A percentile compares a stretch with the other conserved stretches of the same genome.
phyloP scores from a whole-genome alignment of 2,113 vertebrate genomes.

The Otis tarda region DNA sequence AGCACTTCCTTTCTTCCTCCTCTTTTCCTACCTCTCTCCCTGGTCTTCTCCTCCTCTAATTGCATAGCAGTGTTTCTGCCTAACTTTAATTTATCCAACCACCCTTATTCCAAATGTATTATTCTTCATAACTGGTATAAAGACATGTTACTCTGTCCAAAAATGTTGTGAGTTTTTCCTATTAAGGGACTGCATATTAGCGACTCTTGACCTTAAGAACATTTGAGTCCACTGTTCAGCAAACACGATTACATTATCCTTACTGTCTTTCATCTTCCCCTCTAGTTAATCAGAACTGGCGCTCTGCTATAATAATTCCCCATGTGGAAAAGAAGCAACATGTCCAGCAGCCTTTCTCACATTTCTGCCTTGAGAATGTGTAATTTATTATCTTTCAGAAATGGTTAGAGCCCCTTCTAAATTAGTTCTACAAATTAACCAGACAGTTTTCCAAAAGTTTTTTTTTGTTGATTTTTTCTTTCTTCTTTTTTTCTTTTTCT shows the following conservation, averaged over 20 bases:
- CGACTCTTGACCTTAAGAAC: conserved; percentile 30
- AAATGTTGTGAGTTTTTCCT: neutral
- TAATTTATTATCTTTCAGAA: conserved; percentile 43
- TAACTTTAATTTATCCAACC: neutral
- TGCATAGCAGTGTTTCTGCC: neutral
- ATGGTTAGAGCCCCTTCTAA: neutral
- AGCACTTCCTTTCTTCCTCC: neutral
- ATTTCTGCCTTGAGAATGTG: neutral
- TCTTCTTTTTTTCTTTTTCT: neutral
- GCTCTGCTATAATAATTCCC: neutral
- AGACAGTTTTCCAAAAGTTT: neutral
- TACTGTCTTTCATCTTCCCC: conserved; percentile 19
- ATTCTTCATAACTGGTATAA: neutral
- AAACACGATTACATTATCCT: neutral
- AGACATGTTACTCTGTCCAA: neutral
- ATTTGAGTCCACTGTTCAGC: neutral
- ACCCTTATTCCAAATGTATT: neutral
- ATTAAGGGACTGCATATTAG: neutral
- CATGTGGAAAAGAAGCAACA: neutral
- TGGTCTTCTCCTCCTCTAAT: neutral
- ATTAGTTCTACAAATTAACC: neutral
- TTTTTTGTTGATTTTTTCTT: neutral
- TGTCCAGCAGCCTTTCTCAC: neutral
- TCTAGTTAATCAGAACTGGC: conserved; percentile 10
- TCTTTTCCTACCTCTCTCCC: rapidly evolving